These are phyloP conservation scores for Crocidura indochinensis DNA, from an alignment of 2,797 vertebrate genomes.

Conservation along the genomic window DNA sequence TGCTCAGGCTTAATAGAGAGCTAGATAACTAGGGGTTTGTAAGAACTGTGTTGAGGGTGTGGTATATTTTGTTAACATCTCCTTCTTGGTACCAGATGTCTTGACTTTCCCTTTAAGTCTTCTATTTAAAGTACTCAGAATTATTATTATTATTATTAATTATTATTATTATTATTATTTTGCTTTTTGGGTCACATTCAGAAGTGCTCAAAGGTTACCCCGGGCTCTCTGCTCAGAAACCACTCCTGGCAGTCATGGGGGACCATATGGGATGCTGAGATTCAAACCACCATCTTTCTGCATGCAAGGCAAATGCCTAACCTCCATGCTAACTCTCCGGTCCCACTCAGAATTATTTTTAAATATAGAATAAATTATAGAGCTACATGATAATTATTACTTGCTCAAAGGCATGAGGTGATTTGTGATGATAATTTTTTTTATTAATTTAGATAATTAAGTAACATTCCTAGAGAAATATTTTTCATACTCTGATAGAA, in stretches of 20 bases:
- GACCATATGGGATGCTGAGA: too few relatives aligned
- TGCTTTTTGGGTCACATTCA: too few relatives aligned
- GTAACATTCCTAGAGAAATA: slow-evolving; percentile 41
- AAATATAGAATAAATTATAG: slow-evolving; percentile 34
- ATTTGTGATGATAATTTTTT: slow-evolving; percentile 44
- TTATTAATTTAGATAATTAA: slow-evolving; percentile 18
- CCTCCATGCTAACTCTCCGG: too few relatives aligned
- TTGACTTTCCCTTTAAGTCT: slow-evolving; percentile 38
- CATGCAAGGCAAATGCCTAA: too few relatives aligned
- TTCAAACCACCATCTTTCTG: too few relatives aligned
- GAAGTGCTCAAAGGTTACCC: too few relatives aligned
- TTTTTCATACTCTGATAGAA: slow-evolving; percentile 43
- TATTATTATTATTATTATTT: too few relatives aligned
- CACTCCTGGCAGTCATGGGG: too few relatives aligned
- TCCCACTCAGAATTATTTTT: slow-evolving; percentile 17
- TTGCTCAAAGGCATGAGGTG: slow-evolving; percentile 29
- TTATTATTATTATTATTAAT: neutral
- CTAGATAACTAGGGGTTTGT: slow-evolving; percentile 22
- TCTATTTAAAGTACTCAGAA: slow-evolving; percentile 28
- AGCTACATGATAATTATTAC: neutral
- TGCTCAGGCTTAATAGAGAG: slow-evolving; percentile 29
- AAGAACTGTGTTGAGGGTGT: neutral
- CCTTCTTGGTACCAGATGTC: neutral
- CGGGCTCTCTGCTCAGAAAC: too few relatives aligned
- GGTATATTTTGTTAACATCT: neutral